Evolutionary conservation across 1,140 invertebrate species (phyloP).

Genomic region (Drosophila orena): DNA sequence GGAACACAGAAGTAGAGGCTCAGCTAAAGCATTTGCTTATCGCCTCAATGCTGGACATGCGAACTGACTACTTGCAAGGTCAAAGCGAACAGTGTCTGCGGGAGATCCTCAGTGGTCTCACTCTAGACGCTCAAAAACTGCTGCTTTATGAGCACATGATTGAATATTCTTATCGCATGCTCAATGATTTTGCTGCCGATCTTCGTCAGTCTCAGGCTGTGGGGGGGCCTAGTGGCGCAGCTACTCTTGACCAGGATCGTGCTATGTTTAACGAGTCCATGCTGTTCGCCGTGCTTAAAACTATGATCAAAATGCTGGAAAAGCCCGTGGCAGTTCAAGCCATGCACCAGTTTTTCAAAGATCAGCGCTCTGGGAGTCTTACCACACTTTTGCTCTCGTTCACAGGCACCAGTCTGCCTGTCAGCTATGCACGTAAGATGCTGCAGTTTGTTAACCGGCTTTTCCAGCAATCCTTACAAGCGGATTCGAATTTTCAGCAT

Average conservation of each 20-base stretch:
- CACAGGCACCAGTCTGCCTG: constrained; percentile 88
- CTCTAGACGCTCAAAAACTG: constrained; percentile 87
- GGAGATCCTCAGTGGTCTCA: constrained; percentile 87
- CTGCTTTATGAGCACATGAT: constrained; percentile 88
- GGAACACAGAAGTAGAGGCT: constrained; percentile 43
- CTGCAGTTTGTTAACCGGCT: constrained; percentile 93
- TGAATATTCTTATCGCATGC: constrained; percentile 89
- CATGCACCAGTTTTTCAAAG: constrained; percentile 92
- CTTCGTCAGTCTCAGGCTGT: constrained; percentile 27
- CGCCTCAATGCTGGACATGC: constrained; percentile 90
- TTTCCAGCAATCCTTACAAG: constrained; percentile 88
- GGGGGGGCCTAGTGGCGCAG: neutral
- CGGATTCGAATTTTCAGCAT: constrained; percentile 87
- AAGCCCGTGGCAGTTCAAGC: constrained; percentile 91
- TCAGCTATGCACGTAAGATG: constrained; percentile 91
- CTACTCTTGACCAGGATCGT: constrained; percentile 40
- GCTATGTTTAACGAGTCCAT: constrained; percentile 74
- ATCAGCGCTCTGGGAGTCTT: constrained; percentile 87
- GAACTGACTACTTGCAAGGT: constrained; percentile 91
- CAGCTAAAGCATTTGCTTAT: constrained; percentile 87
- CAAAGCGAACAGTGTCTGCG: constrained; percentile 88
- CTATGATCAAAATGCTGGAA: constrained; percentile 94
- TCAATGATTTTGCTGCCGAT: constrained; percentile 87
- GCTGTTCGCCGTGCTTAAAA: constrained; percentile 85
- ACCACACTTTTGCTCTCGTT: constrained; percentile 91